Conservation (phyloP, 2,797 vertebrate genomes). For the Notamacropus eugenii region DNA sequence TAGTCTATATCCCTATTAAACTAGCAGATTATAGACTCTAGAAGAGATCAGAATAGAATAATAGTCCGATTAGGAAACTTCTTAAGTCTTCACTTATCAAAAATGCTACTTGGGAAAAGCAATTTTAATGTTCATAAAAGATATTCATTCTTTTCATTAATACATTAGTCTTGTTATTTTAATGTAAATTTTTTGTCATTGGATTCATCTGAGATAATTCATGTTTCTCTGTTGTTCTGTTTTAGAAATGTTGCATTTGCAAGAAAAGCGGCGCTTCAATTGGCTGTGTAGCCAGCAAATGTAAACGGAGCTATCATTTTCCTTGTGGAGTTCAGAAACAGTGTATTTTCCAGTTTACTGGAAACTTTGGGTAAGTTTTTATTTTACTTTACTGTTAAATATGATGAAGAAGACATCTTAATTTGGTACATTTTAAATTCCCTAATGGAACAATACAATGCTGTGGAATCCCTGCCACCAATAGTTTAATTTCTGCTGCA, state of each 20-base stretch:
- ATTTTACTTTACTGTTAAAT: conserved; percentile 42
- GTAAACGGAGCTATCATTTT: conserved; percentile 93
- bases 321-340: conserved; percentile 90
- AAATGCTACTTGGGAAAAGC: conserved; percentile 21
- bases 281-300: conserved; percentile 91
- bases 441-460: neutral
- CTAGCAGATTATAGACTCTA: neutral
- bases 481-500: neutral
- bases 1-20: neutral
- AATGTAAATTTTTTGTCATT: neutral
- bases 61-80: conserved; percentile 27
- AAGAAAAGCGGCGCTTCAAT: conserved; percentile 93
- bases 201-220: neutral
- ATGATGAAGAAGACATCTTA: neutral
- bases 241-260: conserved; percentile 90
- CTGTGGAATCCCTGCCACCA: neutral
- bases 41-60: conserved; percentile 24
- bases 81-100: neutral
- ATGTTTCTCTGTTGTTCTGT: conserved; percentile 68
- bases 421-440: neutral
- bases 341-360: conserved; percentile 95
- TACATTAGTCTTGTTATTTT: conserved; percentile 15
- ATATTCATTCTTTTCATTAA: conserved; percentile 37
- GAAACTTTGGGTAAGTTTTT: conserved; percentile 90
- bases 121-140: conserved; percentile 47